Conservation (phyloP, 2,797 vertebrate genomes). For the Cyprinella venusta region DNA sequence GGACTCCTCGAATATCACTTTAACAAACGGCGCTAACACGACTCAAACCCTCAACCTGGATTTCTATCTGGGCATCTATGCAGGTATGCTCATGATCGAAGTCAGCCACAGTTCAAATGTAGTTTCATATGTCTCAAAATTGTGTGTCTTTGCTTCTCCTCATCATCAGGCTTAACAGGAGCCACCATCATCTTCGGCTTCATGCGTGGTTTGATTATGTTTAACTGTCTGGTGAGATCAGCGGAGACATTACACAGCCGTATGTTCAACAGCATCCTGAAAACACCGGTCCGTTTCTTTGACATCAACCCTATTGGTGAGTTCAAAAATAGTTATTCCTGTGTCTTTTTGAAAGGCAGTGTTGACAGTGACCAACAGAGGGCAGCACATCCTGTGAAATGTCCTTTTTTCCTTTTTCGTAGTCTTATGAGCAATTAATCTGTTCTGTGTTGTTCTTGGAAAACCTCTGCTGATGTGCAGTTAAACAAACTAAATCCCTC, state of each 20-base stretch:
- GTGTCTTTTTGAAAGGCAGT: not conserved
- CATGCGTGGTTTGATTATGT: slow-evolving; percentile 80
- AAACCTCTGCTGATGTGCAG: not conserved
- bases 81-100: slow-evolving; percentile 64
- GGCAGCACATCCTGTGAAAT: not conserved
- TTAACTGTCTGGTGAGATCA: slow-evolving; percentile 83
- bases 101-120: not conserved
- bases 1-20: slow-evolving; percentile 7
- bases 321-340: slow-evolving; percentile 22
- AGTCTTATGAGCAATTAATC: not conserved
- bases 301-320: slow-evolving; percentile 80
- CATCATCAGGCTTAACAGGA: slow-evolving; percentile 82
- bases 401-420: not conserved
- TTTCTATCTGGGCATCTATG: slow-evolving; percentile 76
- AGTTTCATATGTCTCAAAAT: not conserved
- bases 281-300: slow-evolving; percentile 75
- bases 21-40: not conserved
- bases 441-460: not conserved
- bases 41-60: slow-evolving; percentile 65
- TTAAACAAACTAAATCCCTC: not conserved
- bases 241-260: slow-evolving; percentile 83
- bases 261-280: slow-evolving; percentile 77
- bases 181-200: slow-evolving; percentile 85
- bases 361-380: slow-evolving; percentile 34
- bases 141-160: not conserved